A percentile compares a stretch with the other conserved stretches of the same genome.
Evolutionary conservation across 2,888 invertebrate genomes (phyloP).

Genomic region (Philereme vetulata): DNA sequence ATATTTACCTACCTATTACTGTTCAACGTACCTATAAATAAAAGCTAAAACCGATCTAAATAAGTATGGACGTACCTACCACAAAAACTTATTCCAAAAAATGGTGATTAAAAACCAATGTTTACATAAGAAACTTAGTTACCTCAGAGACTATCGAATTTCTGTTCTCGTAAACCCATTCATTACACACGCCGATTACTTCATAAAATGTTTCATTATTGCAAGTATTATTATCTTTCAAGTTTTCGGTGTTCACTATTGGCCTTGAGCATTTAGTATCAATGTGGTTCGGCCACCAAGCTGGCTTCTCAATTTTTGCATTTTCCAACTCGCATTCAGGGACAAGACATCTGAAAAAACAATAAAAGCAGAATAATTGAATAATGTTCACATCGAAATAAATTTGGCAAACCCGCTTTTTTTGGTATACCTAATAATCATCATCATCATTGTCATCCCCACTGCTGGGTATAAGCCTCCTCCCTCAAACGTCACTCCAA

Average conservation of each 20-base stretch:
- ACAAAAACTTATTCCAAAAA: too few species aligned
- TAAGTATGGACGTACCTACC: too few species aligned
- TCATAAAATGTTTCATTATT: slow-evolving; percentile 53
- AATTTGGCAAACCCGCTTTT: too few species aligned
- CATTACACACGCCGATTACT: slow-evolving; percentile 56
- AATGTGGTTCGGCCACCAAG: slow-evolving; percentile 64
- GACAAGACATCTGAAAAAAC: slow-evolving; percentile 58
- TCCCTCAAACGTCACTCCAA: too few species aligned
- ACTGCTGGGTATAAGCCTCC: too few species aligned
- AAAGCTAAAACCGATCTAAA: too few species aligned
- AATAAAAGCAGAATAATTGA: too few species aligned
- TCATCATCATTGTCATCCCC: too few species aligned
- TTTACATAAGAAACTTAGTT: slow-evolving; percentile 2
- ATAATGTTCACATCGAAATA: neutral
- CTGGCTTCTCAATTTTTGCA: slow-evolving; percentile 48
- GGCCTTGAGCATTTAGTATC: slow-evolving; percentile 61
- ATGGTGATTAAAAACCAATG: too few species aligned
- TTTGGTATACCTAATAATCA: too few species aligned
- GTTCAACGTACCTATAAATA: too few species aligned
- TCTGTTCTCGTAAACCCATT: slow-evolving; percentile 66
- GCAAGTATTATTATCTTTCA: slow-evolving; percentile 53
- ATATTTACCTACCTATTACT: too few species aligned
- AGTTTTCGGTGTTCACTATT: slow-evolving; percentile 45
- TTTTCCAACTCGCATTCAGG: slow-evolving; percentile 60
- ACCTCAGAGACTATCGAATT: slow-evolving; percentile 68